A percentile compares a stretch with the other conserved stretches of the same genome.
These are phyloP conservation scores for Rhogogaster chlorosoma DNA, from an alignment of 2,888 invertebrate species.

Conservation along the genomic window DNA sequence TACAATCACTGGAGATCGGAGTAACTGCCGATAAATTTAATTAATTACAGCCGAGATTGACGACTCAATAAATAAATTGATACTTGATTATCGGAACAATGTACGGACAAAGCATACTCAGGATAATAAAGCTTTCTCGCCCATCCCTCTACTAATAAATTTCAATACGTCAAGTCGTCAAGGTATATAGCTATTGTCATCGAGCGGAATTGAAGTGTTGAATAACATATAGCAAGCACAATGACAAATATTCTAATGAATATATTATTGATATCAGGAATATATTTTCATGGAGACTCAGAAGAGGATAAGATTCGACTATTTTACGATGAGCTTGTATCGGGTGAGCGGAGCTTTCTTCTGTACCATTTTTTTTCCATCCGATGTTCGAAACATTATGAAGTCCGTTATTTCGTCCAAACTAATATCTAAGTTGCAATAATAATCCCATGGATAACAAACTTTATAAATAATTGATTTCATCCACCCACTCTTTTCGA, in stretches of 20 bases:
- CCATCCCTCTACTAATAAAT: not conserved
- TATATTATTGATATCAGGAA: not conserved
- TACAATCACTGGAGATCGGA: not conserved
- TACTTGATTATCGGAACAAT: conserved; percentile 13
- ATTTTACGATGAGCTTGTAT: not conserved
- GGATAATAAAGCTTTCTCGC: not conserved
- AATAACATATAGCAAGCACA: not conserved
- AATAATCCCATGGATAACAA: not conserved
- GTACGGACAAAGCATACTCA: not conserved
- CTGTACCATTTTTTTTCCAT: not conserved
- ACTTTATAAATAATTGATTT: conserved; percentile 28
- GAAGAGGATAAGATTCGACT: not conserved
- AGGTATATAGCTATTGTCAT: not conserved
- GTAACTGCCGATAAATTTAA: conserved; percentile 15
- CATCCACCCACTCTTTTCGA: not conserved
- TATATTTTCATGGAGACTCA: not conserved
- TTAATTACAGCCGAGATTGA: not conserved
- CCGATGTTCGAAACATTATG: not conserved
- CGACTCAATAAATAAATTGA: not conserved
- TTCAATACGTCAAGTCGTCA: not conserved
- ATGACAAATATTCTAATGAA: not conserved
- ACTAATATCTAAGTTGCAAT: not conserved
- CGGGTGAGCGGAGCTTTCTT: not conserved
- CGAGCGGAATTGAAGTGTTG: not conserved
- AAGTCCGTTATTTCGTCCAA: not conserved